These are phyloP conservation scores for Nasonia oneida DNA, from an alignment of 2,888 invertebrate species.

Conservation along the genomic window DNA sequence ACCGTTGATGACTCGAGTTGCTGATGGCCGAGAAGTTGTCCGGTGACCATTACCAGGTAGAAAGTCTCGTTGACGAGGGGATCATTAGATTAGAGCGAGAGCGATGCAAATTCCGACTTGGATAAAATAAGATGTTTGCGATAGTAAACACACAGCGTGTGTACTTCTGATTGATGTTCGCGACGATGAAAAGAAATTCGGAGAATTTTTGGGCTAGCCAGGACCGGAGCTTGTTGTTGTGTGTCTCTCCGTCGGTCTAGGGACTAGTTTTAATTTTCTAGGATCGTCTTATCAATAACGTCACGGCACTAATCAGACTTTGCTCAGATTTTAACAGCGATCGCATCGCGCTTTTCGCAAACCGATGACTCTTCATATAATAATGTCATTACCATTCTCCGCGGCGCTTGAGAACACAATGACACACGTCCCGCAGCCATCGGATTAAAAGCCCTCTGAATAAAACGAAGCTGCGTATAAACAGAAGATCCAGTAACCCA, in stretches of 20 bases:
- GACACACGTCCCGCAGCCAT: neutral
- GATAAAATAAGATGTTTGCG: neutral
- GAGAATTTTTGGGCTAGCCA: neutral
- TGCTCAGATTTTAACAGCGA: too few relatives aligned
- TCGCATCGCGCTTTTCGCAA: constrained; percentile 11
- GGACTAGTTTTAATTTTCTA: too few relatives aligned
- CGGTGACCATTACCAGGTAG: neutral
- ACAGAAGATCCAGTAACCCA: constrained; percentile 30
- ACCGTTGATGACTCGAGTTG: constrained; percentile 19
- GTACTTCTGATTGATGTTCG: neutral
- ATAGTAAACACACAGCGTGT: neutral
- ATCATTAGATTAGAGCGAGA: constrained; percentile 1
- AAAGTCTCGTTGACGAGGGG: neutral
- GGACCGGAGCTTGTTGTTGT: too few relatives aligned
- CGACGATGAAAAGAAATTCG: neutral
- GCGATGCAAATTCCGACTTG: neutral
- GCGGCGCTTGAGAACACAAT: neutral
- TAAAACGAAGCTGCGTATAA: neutral
- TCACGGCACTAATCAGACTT: constrained; percentile 12
- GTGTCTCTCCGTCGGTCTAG: too few relatives aligned
- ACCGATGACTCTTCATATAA: constrained; percentile 49
- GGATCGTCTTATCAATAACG: constrained; percentile 4
- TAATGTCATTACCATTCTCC: constrained; percentile 39
- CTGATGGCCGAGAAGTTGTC: neutral
- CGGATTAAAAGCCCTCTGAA: neutral